Base-by-base conservation (phyloP, 2,113 vertebrate genomes). In the Tylochromis polylepis region DNA sequence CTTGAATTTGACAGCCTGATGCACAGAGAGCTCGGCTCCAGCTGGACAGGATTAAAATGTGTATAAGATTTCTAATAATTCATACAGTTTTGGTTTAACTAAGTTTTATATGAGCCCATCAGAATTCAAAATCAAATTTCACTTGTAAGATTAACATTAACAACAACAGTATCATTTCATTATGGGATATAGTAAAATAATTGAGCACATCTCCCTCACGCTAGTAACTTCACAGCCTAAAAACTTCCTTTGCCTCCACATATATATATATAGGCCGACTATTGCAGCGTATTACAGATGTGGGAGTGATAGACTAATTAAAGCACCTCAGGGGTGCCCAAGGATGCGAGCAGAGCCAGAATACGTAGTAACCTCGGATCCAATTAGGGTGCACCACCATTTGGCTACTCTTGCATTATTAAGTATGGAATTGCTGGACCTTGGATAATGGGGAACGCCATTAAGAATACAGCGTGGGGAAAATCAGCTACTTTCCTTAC, bases 341-440 rank as follows among this genome's bases (percentile, higher is more conserved):
- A 88, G 86, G 83, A 91, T 85, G 65, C 10, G 83, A 90, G 55
- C 62, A 78, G 78, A 93, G 82, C 62, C 51, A 55, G 75, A 86
- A 85, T 87, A 81, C 22, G 31, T 84, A 93, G 80, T 65, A 60
- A 72, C 57, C 88, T 80, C 84, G 41, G 82, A 87, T 87, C 90
- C 90, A 93, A 87, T 95, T 93, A 92, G 75, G 59, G 41, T 84
- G 80, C 83, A 83, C 80, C 31, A 79, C 29, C 67, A 85, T 87
- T 77, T 82, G 81, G 79, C 82, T 78, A 20, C 82, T 58, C 41
- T 36, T 94, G 91, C 87, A 92, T 94, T 94, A 94, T 89, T 95
- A 86, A 95, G 81, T 5, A 55, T 53, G 57, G 43, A 91, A 65
- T n/a, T 46, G 72, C 18, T 84, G 82, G 88, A 88, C 60, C 56